Evolutionary conservation across 2,888 invertebrate genomes (phyloP), one percentile per base, ranked within the genome.

Genomic region (Villa cingulata): DNA sequence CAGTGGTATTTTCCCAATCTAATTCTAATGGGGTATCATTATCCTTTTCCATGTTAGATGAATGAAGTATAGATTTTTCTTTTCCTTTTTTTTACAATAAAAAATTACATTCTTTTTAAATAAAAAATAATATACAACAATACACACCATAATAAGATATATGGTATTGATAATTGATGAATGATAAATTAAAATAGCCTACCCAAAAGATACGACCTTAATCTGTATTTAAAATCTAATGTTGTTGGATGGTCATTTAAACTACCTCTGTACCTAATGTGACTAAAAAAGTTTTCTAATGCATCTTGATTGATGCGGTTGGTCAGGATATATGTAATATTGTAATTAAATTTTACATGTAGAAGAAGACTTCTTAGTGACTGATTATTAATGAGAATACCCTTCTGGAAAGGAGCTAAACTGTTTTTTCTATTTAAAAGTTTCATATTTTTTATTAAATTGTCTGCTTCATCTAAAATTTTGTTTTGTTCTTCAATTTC

Each of bases 361-460:
- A 29, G 10, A 20, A n/a, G 19, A 19, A 47, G 10, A n/a, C 16
- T 6, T 14, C 9, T 23, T 7, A 47, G 16, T 12, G 47, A 42
- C 14, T 29, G 15, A 38, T 47, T 47, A 36, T 48, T 53, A 23
- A 53, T 51, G 10, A 57, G 12, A 41, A 56, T 53, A 18, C 53
- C 55, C 48, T 53, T 54, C 48, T 58, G 56, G 48, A 58, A 59
- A 23, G 57, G 57, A 12, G 55, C 42, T n/a, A 56, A 41, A 37
- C 27, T 43, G 32, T 45, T 38, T 38, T 51, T 6, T 47, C n/a
- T n/a, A n/a, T n/a, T 53, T 44, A 51, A 53, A 10, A 51, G 29
- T 32, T 14, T 32, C 12, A 32, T 9, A 12, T 32, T 32, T n/a
- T n/a, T n/a, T n/a, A n/a, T n/a, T n/a, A 32, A 12, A 12, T 32